phyloP scores from a whole-genome alignment of 2,113 vertebrate species.

The Typhlomys cinereus region DNA sequence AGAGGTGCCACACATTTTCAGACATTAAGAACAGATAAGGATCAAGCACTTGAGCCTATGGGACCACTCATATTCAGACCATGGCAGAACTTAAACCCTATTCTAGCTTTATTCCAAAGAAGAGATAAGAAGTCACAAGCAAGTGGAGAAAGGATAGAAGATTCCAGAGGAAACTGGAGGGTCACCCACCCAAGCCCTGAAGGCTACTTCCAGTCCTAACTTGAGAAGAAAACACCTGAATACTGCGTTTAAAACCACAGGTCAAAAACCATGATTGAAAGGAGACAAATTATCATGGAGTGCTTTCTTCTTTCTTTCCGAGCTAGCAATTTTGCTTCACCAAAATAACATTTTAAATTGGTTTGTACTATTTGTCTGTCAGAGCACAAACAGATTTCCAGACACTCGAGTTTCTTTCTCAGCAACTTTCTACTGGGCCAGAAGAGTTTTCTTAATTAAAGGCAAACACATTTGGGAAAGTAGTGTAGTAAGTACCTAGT shows the following conservation, averaged over 20 bases:
- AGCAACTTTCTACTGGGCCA: neutral
- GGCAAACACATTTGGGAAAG: neutral
- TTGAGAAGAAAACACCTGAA: neutral
- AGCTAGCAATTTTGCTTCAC: constrained; percentile 17
- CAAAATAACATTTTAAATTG: constrained; percentile 33
- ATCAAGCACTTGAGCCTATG: no score
- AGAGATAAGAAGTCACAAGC: neutral
- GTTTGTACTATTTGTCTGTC: neutral
- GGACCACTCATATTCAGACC: no score
- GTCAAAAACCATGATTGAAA: neutral
- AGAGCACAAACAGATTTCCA: neutral
- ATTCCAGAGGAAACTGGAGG: neutral
- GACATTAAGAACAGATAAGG: no score
- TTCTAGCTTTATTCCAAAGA: neutral
- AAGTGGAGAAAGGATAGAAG: neutral
- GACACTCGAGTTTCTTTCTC: constrained; percentile 27
- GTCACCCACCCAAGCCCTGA: neutral
- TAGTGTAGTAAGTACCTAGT: neutral
- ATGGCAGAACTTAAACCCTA: neutral
- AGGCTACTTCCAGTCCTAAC: neutral
- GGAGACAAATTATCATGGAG: neutral
- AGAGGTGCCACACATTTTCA: no score
- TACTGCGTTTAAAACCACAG: neutral
- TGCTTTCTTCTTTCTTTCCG: neutral
- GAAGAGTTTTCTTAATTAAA: constrained; percentile 36